A percentile compares a stretch with the other conserved stretches of the same genome.
phyloP scores from a whole-genome alignment of 2,888 invertebrate species.

The Tortricodes alternella region DNA sequence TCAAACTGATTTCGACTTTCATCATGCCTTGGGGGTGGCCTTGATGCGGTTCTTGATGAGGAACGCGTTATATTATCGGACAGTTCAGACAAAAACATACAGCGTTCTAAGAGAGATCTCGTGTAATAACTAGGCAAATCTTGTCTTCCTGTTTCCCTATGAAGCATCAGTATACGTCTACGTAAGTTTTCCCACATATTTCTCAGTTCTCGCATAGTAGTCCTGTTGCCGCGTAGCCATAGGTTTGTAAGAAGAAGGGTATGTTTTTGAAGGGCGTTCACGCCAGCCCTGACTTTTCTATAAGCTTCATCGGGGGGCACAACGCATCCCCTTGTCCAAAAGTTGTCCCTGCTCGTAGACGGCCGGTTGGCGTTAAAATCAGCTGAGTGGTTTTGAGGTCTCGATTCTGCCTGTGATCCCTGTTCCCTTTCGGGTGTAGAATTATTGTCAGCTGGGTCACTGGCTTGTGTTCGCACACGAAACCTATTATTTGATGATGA shows the following conservation, averaged over 20 bases:
- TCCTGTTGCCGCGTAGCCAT: constrained; percentile 69
- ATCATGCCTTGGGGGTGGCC: constrained; percentile 46
- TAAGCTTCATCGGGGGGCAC: constrained; percentile 67
- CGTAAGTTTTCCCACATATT: constrained; percentile 85
- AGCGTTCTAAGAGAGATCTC: constrained; percentile 68
- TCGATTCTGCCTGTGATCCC: constrained; percentile 34
- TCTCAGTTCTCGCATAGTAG: constrained; percentile 82
- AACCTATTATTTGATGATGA: constrained; percentile 58
- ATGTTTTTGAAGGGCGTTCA: constrained; percentile 66
- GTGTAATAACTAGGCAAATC: constrained; percentile 68
- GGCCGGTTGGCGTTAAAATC: constrained; percentile 50
- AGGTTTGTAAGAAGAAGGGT: constrained; percentile 62
- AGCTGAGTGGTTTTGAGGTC: constrained; percentile 34
- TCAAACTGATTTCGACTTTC: constrained; percentile 43
- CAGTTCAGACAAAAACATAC: constrained; percentile 71
- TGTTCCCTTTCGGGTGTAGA: constrained; percentile 35
- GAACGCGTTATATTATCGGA: constrained; percentile 53
- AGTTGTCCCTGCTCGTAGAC: constrained; percentile 64
- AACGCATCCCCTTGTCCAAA: constrained; percentile 52
- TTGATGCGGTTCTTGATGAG: constrained; percentile 42
- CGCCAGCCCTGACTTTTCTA: constrained; percentile 65
- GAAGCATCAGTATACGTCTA: constrained; percentile 79
- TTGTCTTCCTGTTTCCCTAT: constrained; percentile 71
- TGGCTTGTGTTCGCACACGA: constrained; percentile 61
- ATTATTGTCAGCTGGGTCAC: constrained; percentile 35